A percentile compares a stretch with the other conserved stretches of the same genome.
Conservation (phyloP, 2,113 vertebrate species). For the Lepus europaeus region DNA sequence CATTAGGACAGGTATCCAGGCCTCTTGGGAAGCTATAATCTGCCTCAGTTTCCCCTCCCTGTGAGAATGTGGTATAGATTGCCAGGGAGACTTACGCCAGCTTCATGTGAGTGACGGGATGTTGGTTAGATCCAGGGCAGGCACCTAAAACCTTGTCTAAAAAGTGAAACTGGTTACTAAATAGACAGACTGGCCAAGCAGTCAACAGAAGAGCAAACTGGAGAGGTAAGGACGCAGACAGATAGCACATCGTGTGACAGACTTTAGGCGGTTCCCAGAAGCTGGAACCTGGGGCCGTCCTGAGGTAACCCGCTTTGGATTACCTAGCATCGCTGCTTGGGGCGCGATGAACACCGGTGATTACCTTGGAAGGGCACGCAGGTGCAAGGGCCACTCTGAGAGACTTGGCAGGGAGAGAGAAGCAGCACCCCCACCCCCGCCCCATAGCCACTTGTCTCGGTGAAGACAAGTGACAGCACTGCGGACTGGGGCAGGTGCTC, state of each 20-base stretch:
- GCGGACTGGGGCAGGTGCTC: neutral
- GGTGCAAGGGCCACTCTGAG: neutral
- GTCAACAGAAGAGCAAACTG: neutral
- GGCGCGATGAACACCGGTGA: neutral
- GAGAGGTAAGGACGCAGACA: neutral
- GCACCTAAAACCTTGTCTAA: neutral
- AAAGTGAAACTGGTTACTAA: neutral
- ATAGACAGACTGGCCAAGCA: neutral
- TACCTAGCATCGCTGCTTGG: neutral
- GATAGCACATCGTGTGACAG: neutral
- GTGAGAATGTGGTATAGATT: neutral
- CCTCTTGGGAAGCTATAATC: neutral
- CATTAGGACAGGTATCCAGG: neutral
- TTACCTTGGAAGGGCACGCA: neutral
- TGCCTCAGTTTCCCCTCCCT: neutral
- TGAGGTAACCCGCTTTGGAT: neutral
- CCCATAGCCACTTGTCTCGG: neutral
- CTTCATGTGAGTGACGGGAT: neutral
- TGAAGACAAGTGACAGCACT: neutral
- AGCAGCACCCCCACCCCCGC: neutral
- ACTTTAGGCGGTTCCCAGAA: neutral
- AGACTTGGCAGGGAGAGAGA: neutral
- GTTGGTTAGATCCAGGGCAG: neutral
- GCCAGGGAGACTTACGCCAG: neutral
- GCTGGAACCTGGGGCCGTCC: neutral